Evolutionary conservation across 2,113 vertebrate species (phyloP).

Genomic region (Fukomys damarensis): DNA sequence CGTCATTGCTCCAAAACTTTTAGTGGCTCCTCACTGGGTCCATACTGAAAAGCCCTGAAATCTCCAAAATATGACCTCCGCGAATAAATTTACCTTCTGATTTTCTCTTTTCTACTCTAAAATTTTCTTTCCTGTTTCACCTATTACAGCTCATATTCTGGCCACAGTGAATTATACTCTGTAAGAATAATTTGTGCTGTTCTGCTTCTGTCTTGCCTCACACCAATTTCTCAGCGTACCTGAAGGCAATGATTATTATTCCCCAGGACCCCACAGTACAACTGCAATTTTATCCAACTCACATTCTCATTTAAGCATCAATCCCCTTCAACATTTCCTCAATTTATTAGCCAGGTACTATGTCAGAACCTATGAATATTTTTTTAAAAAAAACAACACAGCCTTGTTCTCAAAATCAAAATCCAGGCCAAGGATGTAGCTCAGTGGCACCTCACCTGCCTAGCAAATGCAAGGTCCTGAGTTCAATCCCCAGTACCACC

Average conservation of each 20-base stretch:
- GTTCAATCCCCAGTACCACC: no score
- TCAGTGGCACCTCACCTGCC: no score
- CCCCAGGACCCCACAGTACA: not conserved
- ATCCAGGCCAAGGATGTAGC: no score
- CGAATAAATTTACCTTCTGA: not conserved
- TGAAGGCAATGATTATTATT: not conserved
- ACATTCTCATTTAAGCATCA: not conserved
- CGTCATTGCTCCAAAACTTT: slow-evolving; percentile 23
- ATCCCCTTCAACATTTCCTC: slow-evolving; percentile 25
- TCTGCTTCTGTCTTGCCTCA: slow-evolving; percentile 24
- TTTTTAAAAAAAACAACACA: not conserved
- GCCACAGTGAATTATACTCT: not conserved
- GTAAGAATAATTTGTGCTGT: not conserved
- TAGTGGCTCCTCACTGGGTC: not conserved
- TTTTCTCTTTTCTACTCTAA: not conserved
- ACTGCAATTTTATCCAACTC: not conserved
- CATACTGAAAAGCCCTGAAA: slow-evolving; percentile 1
- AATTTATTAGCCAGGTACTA: not conserved
- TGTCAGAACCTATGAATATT: not conserved
- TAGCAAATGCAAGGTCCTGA: no score
- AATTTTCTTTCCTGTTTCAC: not conserved
- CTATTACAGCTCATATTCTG: not conserved
- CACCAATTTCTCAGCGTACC: not conserved
- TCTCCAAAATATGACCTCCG: not conserved
- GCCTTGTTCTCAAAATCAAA: slow-evolving; percentile 5